Evolutionary conservation across 2,888 invertebrate genomes (phyloP).

Genomic region (Mimachlamys varia): DNA sequence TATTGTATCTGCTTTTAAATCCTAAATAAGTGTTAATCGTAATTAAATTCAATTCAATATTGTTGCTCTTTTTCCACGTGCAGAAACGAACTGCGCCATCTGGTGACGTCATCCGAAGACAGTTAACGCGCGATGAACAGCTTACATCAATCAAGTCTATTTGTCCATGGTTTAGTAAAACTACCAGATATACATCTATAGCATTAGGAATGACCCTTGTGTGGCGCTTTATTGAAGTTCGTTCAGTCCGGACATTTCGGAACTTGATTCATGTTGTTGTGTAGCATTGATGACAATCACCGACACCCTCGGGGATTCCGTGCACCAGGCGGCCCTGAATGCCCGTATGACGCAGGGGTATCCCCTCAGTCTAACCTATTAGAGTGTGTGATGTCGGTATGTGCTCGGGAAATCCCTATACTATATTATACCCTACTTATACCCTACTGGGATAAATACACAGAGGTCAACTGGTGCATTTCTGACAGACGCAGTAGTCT

Average conservation of each 20-base stretch:
- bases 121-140: background rate
- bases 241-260: background rate
- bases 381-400: background rate
- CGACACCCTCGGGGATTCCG: background rate
- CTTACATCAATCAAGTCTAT: too few relatives aligned
- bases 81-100: background rate
- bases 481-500: background rate
- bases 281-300: background rate
- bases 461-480: background rate
- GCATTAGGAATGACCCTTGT: too few relatives aligned
- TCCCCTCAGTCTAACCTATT: background rate
- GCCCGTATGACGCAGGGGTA: slow-evolving; percentile 1
- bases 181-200: too few relatives aligned
- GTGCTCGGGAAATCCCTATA: background rate
- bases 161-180: too few relatives aligned
- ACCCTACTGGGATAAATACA: background rate
- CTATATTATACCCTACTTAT: background rate
- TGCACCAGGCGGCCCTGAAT: background rate
- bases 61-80: too few relatives aligned
- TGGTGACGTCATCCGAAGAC: background rate
- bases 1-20: background rate
- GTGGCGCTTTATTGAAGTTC: too few relatives aligned
- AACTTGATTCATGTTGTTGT: background rate
- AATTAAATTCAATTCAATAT: too few relatives aligned
- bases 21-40: background rate